Conservation (phyloP, 2,113 vertebrate species). For the Athene cunicularia region DNA sequence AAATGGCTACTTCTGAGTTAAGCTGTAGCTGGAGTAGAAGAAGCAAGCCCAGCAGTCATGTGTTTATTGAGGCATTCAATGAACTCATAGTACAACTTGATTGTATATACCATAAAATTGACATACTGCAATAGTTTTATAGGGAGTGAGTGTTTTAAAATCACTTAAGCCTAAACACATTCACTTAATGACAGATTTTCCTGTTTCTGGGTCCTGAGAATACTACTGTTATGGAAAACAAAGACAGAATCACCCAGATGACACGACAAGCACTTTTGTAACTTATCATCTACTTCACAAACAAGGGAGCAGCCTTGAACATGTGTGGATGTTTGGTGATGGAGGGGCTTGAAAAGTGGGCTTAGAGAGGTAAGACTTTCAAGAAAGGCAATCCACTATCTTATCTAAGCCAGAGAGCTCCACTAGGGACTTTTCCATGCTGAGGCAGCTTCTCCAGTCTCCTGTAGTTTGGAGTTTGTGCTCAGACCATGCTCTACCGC, state of each 20-base stretch:
- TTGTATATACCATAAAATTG: background rate
- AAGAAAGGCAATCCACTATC: background rate
- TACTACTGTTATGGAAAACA: background rate
- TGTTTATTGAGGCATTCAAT: background rate
- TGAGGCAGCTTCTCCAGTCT: background rate
- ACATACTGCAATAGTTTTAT: background rate
- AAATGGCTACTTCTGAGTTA: background rate
- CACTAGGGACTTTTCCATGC: background rate
- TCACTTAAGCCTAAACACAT: background rate
- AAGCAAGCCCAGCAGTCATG: background rate
- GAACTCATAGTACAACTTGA: background rate
- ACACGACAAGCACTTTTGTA: background rate
- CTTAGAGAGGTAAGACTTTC: background rate
- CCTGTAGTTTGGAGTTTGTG: background rate
- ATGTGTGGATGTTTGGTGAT: background rate
- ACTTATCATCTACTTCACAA: background rate
- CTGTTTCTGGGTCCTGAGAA: background rate
- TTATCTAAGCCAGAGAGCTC: background rate
- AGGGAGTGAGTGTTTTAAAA: background rate
- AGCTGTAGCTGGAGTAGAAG: background rate
- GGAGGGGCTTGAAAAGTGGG: background rate
- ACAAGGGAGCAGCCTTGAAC: background rate
- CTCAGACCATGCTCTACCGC: background rate
- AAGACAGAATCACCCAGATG: background rate
- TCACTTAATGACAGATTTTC: background rate